Base-by-base conservation (phyloP, 2,113 vertebrate species). In the Stegastes partitus region DNA sequence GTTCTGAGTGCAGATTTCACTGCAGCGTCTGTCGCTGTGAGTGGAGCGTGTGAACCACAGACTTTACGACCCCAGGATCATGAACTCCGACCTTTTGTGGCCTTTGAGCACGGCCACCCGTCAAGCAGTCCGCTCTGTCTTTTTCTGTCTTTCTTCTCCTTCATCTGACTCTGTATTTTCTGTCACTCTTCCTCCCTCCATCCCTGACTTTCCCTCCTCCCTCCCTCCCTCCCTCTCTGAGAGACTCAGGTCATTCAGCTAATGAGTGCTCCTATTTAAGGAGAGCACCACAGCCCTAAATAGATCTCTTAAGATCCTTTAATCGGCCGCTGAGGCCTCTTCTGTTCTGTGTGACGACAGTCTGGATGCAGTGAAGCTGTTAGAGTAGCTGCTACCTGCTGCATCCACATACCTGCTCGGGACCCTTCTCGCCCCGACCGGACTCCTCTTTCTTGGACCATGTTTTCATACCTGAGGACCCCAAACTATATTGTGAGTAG, bases 401-500 rank as follows among this genome's bases (percentile, higher is more conserved):
- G 19, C 57, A 11, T 69, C 10, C 57, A 10, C 16, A 11, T 3
- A 56, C 31, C 25, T 72, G 50, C 26, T 42, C 3, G 34, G 69
- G 74, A 78, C 63, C 19, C 63, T 3, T 5, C 22, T 49, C 16
- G 16, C 72, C 55, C 49, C 11, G 1, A 11, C 45, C 0, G 18
- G 65, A 75, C 21, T 28, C 0, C 0, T 16, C 26, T 74, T 37
- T 55, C n/a, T 64, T 63, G 74, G 64, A 83, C 23, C 71, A 94
- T 93, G 92, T 93, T 93, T 64, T 94, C 92, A 4, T 94, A 93
- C 78, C 42, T 93, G 79, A 90, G 70, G 87, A 92, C 16, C 68
- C 90, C 93, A 4, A 84, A 91, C 45, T 91, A 92, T 56, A 74
- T 89, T 16, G 93, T 95, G 79, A 93, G 92, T 93, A 82, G 31